phyloP scores from a whole-genome alignment of 2,113 vertebrate species.

The Upupa epops region DNA sequence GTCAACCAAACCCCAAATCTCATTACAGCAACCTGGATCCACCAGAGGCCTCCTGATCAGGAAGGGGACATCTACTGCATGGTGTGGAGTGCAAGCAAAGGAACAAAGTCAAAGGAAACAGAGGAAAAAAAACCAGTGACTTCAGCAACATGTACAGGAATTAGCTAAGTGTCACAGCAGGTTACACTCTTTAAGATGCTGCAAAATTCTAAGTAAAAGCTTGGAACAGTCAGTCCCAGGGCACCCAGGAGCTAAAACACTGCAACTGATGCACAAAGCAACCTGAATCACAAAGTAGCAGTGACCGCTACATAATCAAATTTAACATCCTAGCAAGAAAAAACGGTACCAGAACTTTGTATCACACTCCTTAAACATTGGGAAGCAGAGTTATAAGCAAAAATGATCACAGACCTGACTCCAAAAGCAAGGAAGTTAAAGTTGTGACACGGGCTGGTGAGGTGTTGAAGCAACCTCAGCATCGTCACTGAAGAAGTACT shows the following conservation, averaged over 20 bases:
- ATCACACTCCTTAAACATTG: fast-evolving
- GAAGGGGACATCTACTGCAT: not conserved
- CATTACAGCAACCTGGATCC: not conserved
- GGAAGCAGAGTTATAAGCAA: not conserved
- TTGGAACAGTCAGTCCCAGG: not conserved
- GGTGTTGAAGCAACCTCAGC: not conserved
- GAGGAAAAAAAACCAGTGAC: not conserved
- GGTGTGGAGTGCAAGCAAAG: not conserved
- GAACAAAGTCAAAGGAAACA: conserved; percentile 9
- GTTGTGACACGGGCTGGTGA: not conserved
- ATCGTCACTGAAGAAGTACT: not conserved
- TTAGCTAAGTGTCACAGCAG: not conserved
- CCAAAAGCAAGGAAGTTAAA: not conserved
- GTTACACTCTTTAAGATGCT: not conserved
- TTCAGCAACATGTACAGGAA: not conserved
- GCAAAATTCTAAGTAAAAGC: fast-evolving
- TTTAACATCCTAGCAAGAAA: not conserved
- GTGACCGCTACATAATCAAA: not conserved
- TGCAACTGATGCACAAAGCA: not conserved
- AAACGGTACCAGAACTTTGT: not conserved
- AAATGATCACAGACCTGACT: not conserved
- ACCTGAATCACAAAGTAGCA: not conserved
- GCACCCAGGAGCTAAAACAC: not conserved
- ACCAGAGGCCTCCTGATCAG: not conserved
- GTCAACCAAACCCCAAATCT: not conserved